phyloP scores from a whole-genome alignment of 2,113 vertebrate genomes.

The Vulpes vulpes region DNA sequence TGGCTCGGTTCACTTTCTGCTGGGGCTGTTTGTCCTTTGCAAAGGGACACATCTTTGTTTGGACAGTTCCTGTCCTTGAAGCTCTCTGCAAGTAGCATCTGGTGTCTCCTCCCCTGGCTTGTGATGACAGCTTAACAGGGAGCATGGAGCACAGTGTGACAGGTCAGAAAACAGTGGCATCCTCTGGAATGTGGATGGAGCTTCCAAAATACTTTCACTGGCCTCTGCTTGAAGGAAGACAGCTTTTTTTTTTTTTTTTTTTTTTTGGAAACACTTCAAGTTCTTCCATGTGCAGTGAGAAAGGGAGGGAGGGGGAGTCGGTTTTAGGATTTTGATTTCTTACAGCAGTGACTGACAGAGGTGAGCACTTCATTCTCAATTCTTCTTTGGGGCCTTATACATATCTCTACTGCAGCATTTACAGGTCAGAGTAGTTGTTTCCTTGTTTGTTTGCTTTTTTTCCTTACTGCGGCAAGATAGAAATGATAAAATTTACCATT shows the following conservation, averaged over 20 bases:
- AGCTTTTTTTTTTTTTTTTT: not conserved
- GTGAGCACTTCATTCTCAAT: rapidly evolving
- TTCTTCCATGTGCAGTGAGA: not conserved
- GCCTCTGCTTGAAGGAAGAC: not conserved
- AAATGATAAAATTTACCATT: not conserved
- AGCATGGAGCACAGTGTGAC: conserved; percentile 8
- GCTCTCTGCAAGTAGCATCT: not conserved
- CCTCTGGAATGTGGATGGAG: not conserved
- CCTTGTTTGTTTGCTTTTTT: not conserved
- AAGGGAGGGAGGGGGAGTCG: not conserved
- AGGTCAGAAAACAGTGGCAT: conserved; percentile 48
- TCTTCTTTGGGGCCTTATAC: not conserved
- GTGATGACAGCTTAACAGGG: conserved; percentile 32
- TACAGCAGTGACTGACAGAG: not conserved
- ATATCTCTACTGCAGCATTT: not conserved
- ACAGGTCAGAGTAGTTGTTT: not conserved
- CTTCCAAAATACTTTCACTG: conserved; percentile 40
- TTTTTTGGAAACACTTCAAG: not conserved
- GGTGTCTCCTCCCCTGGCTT: not conserved
- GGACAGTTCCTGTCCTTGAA: not conserved
- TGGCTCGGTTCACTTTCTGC: not conserved
- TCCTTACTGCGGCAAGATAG: not conserved
- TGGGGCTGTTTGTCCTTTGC: not conserved
- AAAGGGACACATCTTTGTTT: conserved; percentile 28
- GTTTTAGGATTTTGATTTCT: not conserved